Percentiles rank a stretch among this genome's conserved stretches.
phyloP scores from a whole-genome alignment of 1,140 invertebrate genomes.

The Aradophagus sp. region DNA sequence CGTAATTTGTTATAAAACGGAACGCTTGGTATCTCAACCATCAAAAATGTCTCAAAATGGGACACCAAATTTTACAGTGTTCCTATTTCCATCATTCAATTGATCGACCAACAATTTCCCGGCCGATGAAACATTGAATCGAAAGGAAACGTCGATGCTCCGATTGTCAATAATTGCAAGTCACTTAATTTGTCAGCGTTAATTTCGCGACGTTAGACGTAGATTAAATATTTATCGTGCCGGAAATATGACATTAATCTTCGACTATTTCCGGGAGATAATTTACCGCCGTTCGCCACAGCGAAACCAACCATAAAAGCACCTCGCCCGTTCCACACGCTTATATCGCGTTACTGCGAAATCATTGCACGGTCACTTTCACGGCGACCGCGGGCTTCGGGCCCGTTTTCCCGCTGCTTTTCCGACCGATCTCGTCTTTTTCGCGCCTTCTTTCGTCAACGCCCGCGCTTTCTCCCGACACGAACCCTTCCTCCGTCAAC shows the following conservation, averaged over 20 bases:
- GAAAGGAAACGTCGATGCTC: too few species aligned
- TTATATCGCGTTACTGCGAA: slow-evolving; percentile 29
- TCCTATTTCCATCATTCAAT: too few species aligned
- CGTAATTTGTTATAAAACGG: too few species aligned
- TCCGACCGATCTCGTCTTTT: slow-evolving; percentile 11
- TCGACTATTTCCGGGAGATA: slow-evolving; percentile 47
- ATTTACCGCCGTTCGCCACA: slow-evolving; percentile 32
- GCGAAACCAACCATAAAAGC: slow-evolving; percentile 42
- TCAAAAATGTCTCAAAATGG: too few species aligned
- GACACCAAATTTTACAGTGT: too few species aligned
- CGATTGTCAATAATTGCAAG: too few species aligned
- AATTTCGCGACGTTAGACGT: slow-evolving; percentile 33
- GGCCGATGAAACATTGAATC: too few species aligned
- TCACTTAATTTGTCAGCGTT: slow-evolving; percentile 54
- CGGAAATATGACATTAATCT: slow-evolving; percentile 52
- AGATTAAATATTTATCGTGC: slow-evolving; percentile 49
- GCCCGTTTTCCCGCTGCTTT: slow-evolving; percentile 9
- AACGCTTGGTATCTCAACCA: too few species aligned
- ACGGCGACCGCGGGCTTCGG: slow-evolving; percentile 9
- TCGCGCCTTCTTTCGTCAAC: too few species aligned
- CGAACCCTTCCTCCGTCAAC: too few species aligned
- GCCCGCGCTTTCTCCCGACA: too few species aligned
- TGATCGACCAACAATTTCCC: too few species aligned
- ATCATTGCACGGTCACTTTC: slow-evolving; percentile 34
- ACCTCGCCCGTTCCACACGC: slow-evolving; percentile 18